Base-by-base conservation (phyloP, 1,140 invertebrate genomes). In the Psix sp. region DNA sequence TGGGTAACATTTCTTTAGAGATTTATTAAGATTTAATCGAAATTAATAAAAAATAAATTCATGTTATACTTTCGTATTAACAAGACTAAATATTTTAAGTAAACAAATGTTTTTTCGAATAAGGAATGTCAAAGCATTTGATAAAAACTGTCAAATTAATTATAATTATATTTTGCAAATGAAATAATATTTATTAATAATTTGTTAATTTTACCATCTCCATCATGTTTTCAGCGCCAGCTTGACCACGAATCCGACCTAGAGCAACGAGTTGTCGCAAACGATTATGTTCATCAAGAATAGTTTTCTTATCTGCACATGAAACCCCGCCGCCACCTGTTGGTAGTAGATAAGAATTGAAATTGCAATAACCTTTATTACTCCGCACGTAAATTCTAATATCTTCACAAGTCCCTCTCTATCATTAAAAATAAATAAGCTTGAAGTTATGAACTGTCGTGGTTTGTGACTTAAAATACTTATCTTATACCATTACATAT, bases 251-350 rank as follows among this genome's bases (percentile, higher is more conserved):
- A 77, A 95, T 90, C 78, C 91, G 90, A 31, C 94, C 94, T 40
- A 92, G 88, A 56, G 94, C 94, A 54, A 96, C 92, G n/a, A 90
- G 86, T 80, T 93, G 92, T 80, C 94, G 86, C 21, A 94, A 88
- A 59, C 90, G 89, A 87, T 96, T 96, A 87, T 96, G 94, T 71
- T 91, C 89, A 76, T 93, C 90, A 45, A 95, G 88, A 70, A 95
- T 94, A 20, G 89, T 87, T 82, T 92, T 89, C 84, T 92, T 93
- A 77, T 94, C 93, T 77, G 90, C 88, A 70, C 90, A 89, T 26
- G 91, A 89, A 81, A 94, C 86, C 72, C 91, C 91, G 73, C 91
- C 89, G 63, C 89, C 88, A 77, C 87, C 92, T 93, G 82, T 45
- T 84, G 38, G 59, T 51, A 10, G 51, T 60, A 70, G 60, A 46